Evolutionary conservation across 2,113 vertebrate species (phyloP), one percentile per base, ranked within the genome.

Genomic region (Chloebia gouldiae): DNA sequence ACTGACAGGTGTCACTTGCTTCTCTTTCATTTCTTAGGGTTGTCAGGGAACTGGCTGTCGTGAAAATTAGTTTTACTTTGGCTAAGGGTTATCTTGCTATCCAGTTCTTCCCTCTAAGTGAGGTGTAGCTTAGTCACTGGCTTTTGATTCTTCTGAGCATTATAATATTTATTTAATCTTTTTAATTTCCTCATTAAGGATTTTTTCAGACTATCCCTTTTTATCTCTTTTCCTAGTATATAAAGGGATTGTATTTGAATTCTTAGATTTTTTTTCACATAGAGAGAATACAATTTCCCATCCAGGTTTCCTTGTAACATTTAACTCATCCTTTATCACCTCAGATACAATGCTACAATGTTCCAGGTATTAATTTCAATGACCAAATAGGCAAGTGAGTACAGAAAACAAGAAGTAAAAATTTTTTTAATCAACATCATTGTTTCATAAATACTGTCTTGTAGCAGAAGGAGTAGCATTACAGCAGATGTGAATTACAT

Each of bases 1-100:
- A 12, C 33, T 53, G 35, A 17, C 8, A 37, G 15, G 9, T 33
- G 37, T 70, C 0, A 0, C 20, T n/a, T 8, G 19, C 16, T 77
- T 60, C 15, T 33, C 23, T 13, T 51, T 6, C 11, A 3, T 35
- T 57, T 35, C 63, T 49, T 10, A 17, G 11, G 22, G 22, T 6
- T 69, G 16, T 37, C 53, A 56, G 12, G 14, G 18, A 60, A 35
- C 20, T 51, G 18, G 5, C 11, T 54, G 63, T 10, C 6, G 3
- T 44, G 39, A 71, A 86, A 89, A 71, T 28, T 0, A 23, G 8
- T 21, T 51, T 75, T 75, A 61, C n/a, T 2, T 3, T 33, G 13
- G 17, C 24, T 57, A 28, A 89, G 53, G 13, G 44, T 44, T 51
- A 39, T 81, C 18, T 19, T 17, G 23, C 9, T 64, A 72, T 47